Evolutionary conservation across 2,888 invertebrate genomes (phyloP).

Genomic region (Mesorhabditis belari): DNA sequence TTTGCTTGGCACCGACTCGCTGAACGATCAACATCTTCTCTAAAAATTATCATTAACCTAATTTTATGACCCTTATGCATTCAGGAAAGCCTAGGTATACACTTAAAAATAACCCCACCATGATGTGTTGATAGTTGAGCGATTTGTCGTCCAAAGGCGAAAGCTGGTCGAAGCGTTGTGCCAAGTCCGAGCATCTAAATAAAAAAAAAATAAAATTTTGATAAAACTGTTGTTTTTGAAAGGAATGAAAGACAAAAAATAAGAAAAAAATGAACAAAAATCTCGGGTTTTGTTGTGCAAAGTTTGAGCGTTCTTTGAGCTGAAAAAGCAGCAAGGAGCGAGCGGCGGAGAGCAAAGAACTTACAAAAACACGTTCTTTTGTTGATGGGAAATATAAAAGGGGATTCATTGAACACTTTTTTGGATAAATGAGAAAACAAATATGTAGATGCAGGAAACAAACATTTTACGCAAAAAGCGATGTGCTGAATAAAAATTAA

Average conservation of each 20-base stretch:
- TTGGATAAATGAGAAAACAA: no score
- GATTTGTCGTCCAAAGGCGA: not conserved
- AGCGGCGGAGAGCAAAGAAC: no score
- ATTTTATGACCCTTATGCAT: no score
- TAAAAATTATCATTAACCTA: no score
- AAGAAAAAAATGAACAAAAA: not conserved
- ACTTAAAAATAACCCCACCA: not conserved
- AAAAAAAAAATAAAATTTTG: no score
- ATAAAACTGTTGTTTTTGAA: not conserved
- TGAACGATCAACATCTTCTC: constrained; percentile 50
- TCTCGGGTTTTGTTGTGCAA: not conserved
- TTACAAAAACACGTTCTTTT: no score
- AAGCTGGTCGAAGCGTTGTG: not conserved
- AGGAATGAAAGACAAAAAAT: not conserved
- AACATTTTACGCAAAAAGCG: no score
- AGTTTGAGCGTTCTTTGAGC: not conserved
- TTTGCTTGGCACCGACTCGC: constrained; percentile 61
- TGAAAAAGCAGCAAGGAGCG: not conserved
- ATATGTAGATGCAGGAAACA: no score
- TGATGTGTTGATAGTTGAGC: not conserved
- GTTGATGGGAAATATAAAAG: no score
- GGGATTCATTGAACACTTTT: no score
- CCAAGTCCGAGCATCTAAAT: not conserved
- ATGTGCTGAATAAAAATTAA: no score
- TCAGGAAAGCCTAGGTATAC: not conserved